A percentile compares a stretch with the other conserved stretches of the same genome.
These are phyloP conservation scores for Napeogenes inachia DNA, from an alignment of 2,888 invertebrate species.

Conservation along the genomic window DNA sequence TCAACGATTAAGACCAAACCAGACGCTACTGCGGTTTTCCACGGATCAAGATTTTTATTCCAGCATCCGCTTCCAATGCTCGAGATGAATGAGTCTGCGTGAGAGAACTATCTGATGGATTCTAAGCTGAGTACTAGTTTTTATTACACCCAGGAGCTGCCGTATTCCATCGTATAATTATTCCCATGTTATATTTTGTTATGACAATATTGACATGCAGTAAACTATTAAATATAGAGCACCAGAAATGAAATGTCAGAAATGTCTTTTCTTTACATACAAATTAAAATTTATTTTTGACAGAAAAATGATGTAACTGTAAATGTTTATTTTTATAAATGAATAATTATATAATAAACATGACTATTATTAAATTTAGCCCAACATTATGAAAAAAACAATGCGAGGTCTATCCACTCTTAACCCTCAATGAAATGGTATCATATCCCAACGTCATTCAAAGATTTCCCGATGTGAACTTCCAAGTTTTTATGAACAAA, in stretches of 20 bases:
- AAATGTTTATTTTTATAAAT: neutral
- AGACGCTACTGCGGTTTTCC: conserved; percentile 34
- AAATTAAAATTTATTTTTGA: too few species aligned
- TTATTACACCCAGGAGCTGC: conserved; percentile 43
- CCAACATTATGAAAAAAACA: conserved; percentile 8
- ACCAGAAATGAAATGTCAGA: too few species aligned
- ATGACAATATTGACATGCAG: neutral
- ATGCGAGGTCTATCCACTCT: conserved; percentile 34
- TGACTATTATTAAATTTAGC: conserved; percentile 4
- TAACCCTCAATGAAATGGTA: conserved; percentile 35
- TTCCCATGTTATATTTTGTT: conserved; percentile 66
- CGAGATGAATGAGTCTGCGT: conserved; percentile 63
- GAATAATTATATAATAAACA: neutral
- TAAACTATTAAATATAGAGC: conserved; percentile 22
- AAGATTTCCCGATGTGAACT: conserved; percentile 58
- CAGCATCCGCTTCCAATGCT: conserved; percentile 62
- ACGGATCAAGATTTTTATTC: conserved; percentile 45
- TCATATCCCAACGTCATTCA: conserved; percentile 61
- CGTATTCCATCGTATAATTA: conserved; percentile 51
- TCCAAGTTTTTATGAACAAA: conserved; percentile 48
- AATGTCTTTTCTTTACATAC: too few species aligned
- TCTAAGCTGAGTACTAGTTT: conserved; percentile 38
- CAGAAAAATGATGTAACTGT: neutral
- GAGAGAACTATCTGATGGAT: conserved; percentile 61
- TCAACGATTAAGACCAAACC: conserved; percentile 28